Evolutionary conservation across 2,888 invertebrate genomes (phyloP), one percentile per base, ranked within the genome.

Genomic region (Cerastis leucographa): DNA sequence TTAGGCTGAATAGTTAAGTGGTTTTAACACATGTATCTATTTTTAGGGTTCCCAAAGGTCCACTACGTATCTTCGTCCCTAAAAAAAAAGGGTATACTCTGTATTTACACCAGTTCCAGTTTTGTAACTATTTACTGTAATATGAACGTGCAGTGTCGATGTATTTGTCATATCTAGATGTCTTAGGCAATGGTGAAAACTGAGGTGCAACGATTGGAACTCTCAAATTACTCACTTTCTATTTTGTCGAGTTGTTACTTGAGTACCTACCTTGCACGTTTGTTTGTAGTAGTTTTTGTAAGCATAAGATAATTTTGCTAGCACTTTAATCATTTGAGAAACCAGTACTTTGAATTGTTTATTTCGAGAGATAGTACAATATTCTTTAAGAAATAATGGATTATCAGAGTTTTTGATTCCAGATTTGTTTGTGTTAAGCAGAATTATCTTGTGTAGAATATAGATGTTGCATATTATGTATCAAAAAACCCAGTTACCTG

Each of bases 1-100:
- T 77, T 85, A 87, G 82, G 74, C 82, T 87, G 77, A 76, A 76
- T 87, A 81, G 59, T 72, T 80, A 83, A 66, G 87, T 71, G 84
- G 71, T 83, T 82, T 71, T 76, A 71, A 61, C 64, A 25, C 42
- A 71, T 85, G 19, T 82, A 70, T 87, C 14, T 66, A 66, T 46
- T 46, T 62, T 71, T 40, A 71, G 67, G 73, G 87, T 59, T 71
- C 42, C 66, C 59, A 73, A 61, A 74, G 81, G 84, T 84, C 84
- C 79, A 83, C 62, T 59, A 29, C 42, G n/a, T 83, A 68, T 64
- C 69, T 42, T 68, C 71, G 87, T 76, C 82, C 81, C 44, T 81
- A 69, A 74, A 68, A 67, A 44, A 29, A 66, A 54, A 3, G 19
- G 19, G 29, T 64, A 42, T 77, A 49, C 14, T 22, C 19, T 72